Base-by-base conservation (phyloP, 1,140 invertebrate genomes). In the Chionoecetes opilio region DNA sequence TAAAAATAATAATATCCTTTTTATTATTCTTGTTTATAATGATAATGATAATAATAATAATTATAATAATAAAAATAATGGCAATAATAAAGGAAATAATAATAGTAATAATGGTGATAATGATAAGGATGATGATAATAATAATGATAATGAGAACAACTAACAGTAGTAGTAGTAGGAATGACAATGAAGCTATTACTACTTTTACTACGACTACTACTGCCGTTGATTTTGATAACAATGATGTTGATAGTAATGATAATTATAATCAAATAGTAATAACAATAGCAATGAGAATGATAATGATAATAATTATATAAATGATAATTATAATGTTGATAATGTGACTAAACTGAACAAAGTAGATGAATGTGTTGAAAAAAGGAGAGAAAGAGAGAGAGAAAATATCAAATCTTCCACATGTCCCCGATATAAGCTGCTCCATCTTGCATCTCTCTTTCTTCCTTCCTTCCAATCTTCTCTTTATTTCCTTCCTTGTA, bases 41-140 rank as follows among this genome's bases (percentile, higher is more conserved):
- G 53, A 26, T 21, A 75, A 75, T 75, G 53, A 75, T 75, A 75
- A 75, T 75, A 75, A 75, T 75, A 75, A 75, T 75, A 75, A 75
- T 75, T 3, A 75, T 9, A 26, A 26, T 75, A 75, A 75, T 75
- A 75, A 75, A 14, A 75, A 75, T 75, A 75, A 75, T 75, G 21
- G 26, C 26, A 75, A 21, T 21, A 21, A 26, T 75, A 75, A 26
- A 14, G 26, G 26, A 14, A 75, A 26, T 75, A 75, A 75, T 75
- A 75, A 75, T 75, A 26, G 26, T 75, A 21, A 75, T 75, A 75
- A 75, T 75, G 26, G 21, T 75, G 21, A 75, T 75, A 26, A 75
- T 75, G 21, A 75, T 11, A 26, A 21, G 8, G 53, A 75, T 75
- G 21, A 75, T 75, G 21, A 21, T 75, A 75, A 75, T 75, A 75